These are phyloP conservation scores for Vipera latastei DNA, from an alignment of 2,797 vertebrate genomes.

Conservation along the genomic window DNA sequence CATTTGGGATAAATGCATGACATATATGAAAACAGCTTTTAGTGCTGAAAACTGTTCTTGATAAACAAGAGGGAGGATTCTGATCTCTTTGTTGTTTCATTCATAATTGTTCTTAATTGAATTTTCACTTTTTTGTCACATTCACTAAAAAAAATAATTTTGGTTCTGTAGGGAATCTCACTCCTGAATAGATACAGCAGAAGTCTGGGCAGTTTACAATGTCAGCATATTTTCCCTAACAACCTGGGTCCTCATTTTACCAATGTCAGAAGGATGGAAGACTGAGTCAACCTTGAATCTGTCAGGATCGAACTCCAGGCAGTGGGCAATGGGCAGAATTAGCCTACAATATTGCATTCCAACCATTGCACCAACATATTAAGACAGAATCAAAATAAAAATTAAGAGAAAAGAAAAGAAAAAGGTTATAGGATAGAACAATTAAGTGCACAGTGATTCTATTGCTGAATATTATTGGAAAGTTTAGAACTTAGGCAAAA, in stretches of 20 bases:
- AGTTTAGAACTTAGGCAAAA: not conserved
- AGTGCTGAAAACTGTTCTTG: not conserved
- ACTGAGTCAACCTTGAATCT: too few relatives aligned
- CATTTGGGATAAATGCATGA: not conserved
- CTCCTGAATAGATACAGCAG: not conserved
- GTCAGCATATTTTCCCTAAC: not conserved
- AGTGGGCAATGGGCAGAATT: too few relatives aligned
- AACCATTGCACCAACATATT: not conserved
- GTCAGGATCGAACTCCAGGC: too few relatives aligned
- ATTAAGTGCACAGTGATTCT: not conserved
- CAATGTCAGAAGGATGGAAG: too few relatives aligned
- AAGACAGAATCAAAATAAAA: not conserved
- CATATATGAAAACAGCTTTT: not conserved
- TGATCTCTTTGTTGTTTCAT: not conserved
- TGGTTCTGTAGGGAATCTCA: constrained; percentile 6
- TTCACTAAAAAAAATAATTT: constrained; percentile 15
- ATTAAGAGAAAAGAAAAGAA: not conserved
- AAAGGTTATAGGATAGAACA: not conserved
- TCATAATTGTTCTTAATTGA: constrained; percentile 5
- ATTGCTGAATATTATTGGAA: not conserved
- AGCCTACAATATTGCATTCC: too few relatives aligned
- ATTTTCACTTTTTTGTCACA: not conserved
- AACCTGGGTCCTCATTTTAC: too few relatives aligned
- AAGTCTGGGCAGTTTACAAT: not conserved
- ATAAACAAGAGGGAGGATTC: not conserved